These are phyloP conservation scores for Sibirionetta formosa DNA, from an alignment of 2,797 vertebrate genomes.

Conservation along the genomic window DNA sequence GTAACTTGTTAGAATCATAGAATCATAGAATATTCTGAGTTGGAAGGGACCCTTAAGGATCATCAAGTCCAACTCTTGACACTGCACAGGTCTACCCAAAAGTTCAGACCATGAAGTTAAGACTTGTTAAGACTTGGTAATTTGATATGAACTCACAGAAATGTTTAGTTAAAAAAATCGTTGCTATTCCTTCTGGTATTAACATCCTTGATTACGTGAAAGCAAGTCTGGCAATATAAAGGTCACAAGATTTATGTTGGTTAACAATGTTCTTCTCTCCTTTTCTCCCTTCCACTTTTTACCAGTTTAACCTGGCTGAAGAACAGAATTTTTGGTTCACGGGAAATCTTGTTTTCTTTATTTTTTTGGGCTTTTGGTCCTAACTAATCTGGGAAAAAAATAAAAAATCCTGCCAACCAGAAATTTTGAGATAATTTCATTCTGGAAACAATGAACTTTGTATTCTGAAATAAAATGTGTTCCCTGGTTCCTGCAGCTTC, in stretches of 20 bases:
- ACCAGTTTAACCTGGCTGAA: neutral
- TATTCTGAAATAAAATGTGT: neutral
- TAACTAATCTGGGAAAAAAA: slow-evolving; percentile 10
- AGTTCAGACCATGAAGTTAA: too few relatives aligned
- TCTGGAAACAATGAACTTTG: slow-evolving; percentile 1
- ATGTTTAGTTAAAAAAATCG: slow-evolving; percentile 14
- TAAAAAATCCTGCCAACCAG: neutral
- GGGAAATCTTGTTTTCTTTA: neutral
- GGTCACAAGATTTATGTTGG: neutral
- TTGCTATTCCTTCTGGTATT: neutral
- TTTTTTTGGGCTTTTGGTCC: neutral
- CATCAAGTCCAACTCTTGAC: too few relatives aligned
- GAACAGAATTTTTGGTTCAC: neutral
- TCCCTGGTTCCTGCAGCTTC: slow-evolving; percentile 33
- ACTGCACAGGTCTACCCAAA: too few relatives aligned
- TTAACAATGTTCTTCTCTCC: neutral
- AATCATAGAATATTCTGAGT: too few relatives aligned
- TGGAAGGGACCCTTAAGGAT: too few relatives aligned
- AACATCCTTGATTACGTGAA: neutral
- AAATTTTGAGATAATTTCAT: slow-evolving; percentile 11
- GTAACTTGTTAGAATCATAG: slow-evolving; percentile 1
- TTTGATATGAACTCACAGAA: neutral
- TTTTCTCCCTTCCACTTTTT: neutral
- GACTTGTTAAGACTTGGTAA: neutral
- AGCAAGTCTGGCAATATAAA: neutral